phyloP scores from a whole-genome alignment of 2,888 invertebrate species.

The Esperia sulphurella region DNA sequence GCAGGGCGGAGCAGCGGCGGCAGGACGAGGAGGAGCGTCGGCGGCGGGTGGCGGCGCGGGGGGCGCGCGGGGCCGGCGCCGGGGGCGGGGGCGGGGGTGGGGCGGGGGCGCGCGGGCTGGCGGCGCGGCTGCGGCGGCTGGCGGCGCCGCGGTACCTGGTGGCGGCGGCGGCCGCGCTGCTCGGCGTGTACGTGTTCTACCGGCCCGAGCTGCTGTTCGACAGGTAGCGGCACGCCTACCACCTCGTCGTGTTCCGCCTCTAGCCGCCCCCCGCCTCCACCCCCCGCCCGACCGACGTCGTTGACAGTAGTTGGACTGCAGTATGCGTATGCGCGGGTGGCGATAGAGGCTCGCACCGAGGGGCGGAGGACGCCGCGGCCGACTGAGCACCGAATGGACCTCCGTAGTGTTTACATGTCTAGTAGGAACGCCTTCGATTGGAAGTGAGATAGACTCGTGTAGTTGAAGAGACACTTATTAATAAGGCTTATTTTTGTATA shows the following conservation, averaged over 20 bases:
- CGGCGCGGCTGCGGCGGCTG: constrained; percentile 39
- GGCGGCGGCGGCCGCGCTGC: constrained; percentile 74
- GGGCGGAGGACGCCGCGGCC: too few species aligned
- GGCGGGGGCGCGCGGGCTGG: constrained; percentile 27
- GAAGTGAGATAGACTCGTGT: too few species aligned
- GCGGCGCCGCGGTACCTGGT: constrained; percentile 60
- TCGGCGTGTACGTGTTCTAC: constrained; percentile 81
- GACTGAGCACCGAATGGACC: too few species aligned
- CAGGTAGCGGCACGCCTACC: constrained; percentile 71
- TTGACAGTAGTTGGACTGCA: too few species aligned
- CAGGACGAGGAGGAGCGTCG: constrained; percentile 77
- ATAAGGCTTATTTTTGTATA: too few species aligned
- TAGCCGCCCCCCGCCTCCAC: constrained; percentile 29
- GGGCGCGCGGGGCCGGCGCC: constrained; percentile 20
- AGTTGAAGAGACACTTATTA: too few species aligned
- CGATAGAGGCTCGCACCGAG: too few species aligned
- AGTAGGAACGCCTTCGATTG: too few species aligned
- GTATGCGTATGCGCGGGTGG: too few species aligned
- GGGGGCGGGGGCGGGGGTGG: constrained; percentile 12
- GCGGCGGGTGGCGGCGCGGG: constrained; percentile 23
- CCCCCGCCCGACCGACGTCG: too few species aligned
- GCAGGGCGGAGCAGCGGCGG: constrained; percentile 80
- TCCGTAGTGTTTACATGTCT: too few species aligned
- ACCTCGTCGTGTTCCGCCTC: constrained; percentile 61
- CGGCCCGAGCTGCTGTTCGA: constrained; percentile 63